Conservation (phyloP, 2,113 vertebrate species). For the Atractosteus spatula region DNA sequence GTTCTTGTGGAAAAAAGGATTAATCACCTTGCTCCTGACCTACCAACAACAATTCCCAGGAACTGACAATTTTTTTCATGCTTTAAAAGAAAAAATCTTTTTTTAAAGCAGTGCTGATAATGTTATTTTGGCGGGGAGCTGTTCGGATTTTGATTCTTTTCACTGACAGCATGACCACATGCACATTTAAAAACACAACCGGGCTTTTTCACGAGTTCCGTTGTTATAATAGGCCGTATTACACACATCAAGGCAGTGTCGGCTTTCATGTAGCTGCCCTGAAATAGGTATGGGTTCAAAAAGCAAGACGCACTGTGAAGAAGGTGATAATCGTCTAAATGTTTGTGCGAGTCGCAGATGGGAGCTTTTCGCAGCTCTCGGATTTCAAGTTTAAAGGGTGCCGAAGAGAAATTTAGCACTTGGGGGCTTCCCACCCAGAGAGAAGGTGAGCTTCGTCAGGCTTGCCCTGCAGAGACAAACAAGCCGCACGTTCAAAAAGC, state of each 20-base stretch:
- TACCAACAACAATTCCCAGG: slow-evolving; percentile 10
- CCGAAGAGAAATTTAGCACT: background rate
- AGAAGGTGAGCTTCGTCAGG: background rate
- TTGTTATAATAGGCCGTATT: no score
- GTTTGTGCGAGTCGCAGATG: background rate
- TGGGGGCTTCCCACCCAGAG: background rate
- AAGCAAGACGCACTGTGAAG: background rate
- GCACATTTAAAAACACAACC: no score
- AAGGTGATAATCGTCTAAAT: background rate
- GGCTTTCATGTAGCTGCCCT: background rate
- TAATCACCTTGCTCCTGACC: slow-evolving; percentile 15
- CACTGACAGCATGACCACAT: no score
- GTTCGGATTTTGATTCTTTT: no score
- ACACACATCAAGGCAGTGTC: background rate
- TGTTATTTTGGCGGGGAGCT: no score
- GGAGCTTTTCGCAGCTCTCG: slow-evolving; percentile 1
- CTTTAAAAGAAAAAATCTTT: background rate
- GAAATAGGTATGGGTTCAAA: background rate
- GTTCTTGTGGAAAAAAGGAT: slow-evolving; percentile 15
- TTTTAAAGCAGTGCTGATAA: background rate
- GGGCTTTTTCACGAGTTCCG: no score
- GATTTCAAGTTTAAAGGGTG: slow-evolving; percentile 1
- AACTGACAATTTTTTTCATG: background rate
- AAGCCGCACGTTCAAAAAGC: slow-evolving; percentile 14
- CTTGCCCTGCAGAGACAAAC: background rate